phyloP scores from a whole-genome alignment of 2,888 invertebrate species.

The Nemoura dubitans region DNA sequence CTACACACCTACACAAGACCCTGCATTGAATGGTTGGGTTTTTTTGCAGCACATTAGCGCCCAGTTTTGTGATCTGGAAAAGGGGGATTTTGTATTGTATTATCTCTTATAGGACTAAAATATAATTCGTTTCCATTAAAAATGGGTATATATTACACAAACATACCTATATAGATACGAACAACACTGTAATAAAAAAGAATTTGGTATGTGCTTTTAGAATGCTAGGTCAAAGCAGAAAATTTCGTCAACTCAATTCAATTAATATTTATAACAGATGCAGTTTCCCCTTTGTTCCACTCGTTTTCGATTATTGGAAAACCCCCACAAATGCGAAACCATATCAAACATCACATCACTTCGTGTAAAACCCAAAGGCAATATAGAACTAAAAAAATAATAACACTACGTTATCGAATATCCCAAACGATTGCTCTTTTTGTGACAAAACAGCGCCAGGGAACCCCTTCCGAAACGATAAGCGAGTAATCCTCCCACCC shows the following conservation, averaged over 20 bases:
- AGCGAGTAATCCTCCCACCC: background rate
- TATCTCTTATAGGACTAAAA: background rate
- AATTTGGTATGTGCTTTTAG: too few species aligned
- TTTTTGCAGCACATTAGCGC: background rate
- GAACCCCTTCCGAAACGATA: background rate
- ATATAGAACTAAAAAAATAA: background rate
- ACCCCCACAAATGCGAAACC: background rate
- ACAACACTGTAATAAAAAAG: too few species aligned
- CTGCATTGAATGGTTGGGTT: too few species aligned
- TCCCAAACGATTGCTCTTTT: background rate
- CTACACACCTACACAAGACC: too few species aligned
- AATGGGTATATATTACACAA: background rate
- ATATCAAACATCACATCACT: background rate
- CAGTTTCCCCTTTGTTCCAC: background rate
- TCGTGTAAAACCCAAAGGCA: too few species aligned
- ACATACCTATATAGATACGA: too few species aligned
- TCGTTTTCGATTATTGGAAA: background rate
- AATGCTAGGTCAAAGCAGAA: background rate
- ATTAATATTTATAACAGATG: background rate
- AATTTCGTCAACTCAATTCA: background rate
- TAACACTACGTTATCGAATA: background rate
- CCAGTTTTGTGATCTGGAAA: background rate
- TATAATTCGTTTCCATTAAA: background rate
- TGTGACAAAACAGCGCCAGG: background rate
- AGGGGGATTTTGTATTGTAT: background rate